phyloP scores from a whole-genome alignment of 2,797 vertebrate species.

The Peromyscus aztecus region DNA sequence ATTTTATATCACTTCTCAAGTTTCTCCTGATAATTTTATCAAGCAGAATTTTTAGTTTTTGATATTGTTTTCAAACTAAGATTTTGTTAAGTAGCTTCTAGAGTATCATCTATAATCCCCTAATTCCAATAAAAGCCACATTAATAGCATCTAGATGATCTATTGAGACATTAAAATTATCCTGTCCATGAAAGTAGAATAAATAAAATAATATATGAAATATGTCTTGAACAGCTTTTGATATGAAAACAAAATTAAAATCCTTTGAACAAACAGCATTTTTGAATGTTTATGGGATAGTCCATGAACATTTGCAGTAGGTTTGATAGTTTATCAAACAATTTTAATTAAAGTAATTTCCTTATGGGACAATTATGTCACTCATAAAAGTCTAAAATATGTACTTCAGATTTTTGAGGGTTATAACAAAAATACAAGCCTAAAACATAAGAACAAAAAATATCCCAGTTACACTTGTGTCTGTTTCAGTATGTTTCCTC shows the following conservation, averaged over 20 bases:
- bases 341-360: constrained; percentile 77
- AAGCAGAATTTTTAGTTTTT: background rate
- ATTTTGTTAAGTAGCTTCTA: background rate
- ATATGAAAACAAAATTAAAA: constrained; percentile 62
- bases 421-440: constrained; percentile 3
- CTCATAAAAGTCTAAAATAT: constrained; percentile 54
- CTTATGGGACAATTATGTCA: background rate
- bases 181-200: constrained; percentile 1
- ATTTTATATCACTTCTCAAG: background rate
- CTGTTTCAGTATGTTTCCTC: constrained; percentile 25
- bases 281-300: constrained; percentile 54
- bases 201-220: background rate
- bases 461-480: constrained; percentile 30
- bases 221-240: background rate
- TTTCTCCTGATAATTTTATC: background rate
- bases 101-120: background rate
- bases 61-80: background rate
- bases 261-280: constrained; percentile 61
- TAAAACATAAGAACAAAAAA: constrained; percentile 15
- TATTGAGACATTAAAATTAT: constrained; percentile 48
- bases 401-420: background rate
- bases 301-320: constrained; percentile 36
- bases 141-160: constrained; percentile 7
- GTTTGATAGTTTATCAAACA: constrained; percentile 54
- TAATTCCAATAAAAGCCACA: constrained; percentile 12